Base-by-base conservation (phyloP, 1,140 invertebrate species). In the Mactra quadrangularis region DNA sequence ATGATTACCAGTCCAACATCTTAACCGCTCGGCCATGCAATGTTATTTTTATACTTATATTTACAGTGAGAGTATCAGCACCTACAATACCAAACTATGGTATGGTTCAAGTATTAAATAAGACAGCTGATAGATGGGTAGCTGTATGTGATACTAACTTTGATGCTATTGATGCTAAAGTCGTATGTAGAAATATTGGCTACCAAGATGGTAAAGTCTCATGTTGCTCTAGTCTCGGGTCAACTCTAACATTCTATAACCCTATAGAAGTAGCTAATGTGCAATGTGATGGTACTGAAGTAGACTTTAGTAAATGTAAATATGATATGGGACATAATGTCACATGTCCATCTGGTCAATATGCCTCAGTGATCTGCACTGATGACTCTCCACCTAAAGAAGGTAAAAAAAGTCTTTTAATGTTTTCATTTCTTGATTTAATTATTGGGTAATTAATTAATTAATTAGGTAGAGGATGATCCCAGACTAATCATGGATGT, bases 111-210 rank as follows among this genome's bases (percentile, higher is more conserved):
- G 68, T 89, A 0, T 64, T 83, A 17, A 86, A 87, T 72, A 77
- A 83, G 3, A 83, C 78, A 9, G 68, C 45, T 6, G 71, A 81
- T 60, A 53, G 71, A 3, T 89, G 87, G 87, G 76, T 81, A n/a
- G 38, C 85, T 15, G 83, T 88, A 1, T 88, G 87, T 85, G 84
- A 88, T 62, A 60, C 72, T 6, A 70, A 74, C 50, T 89, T 90
- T 41, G 86, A 83, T 71, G 87, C 89, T 62, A 66, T 33, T 17
- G 85, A 87, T 60, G 96, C 96, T 0, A 92, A 95, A 82, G 93
- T 97, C 0, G 93, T 96, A 9, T 97, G 96, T 87, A 94, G 93
- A 53, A 95, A 96, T 87, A 87, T 96, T 33, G 96, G 96, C 94
- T 89, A 89, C 29, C 60, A 70, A 27, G 83, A 86, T 62, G 89